phyloP scores from a whole-genome alignment of 2,113 vertebrate species.

The Sylvicapra grimmia region DNA sequence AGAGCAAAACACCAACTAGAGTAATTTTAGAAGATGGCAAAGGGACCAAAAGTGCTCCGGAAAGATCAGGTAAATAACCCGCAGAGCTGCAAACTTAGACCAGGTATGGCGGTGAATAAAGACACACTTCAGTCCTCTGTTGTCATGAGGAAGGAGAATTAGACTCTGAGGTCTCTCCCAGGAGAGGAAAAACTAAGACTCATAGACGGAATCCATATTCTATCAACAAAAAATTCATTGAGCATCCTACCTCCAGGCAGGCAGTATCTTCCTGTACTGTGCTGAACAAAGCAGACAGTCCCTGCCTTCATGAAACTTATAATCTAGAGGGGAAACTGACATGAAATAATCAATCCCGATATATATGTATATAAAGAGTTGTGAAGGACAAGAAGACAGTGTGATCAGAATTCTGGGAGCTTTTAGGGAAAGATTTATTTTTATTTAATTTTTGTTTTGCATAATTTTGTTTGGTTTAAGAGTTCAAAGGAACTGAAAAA shows the following conservation, averaged over 20 bases:
- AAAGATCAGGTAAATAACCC: neutral
- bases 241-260: neutral
- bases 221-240: neutral
- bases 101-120: neutral
- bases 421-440: neutral
- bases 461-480: neutral
- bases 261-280: neutral
- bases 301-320: neutral
- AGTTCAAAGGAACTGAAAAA: neutral
- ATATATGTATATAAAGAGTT: neutral
- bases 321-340: neutral
- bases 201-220: neutral
- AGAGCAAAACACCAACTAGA: neutral
- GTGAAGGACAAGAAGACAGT: neutral
- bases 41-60: neutral
- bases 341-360: neutral
- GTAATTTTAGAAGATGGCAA: neutral
- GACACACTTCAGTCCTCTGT: neutral
- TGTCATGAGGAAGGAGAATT: neutral
- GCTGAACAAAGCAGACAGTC: neutral
- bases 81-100: neutral
- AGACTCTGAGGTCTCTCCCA: neutral
- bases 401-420: neutral
- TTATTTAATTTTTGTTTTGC: neutral
- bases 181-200: neutral